Evolutionary conservation across 2,888 invertebrate genomes (phyloP), one percentile per base, ranked within the genome.

Genomic region (Drosophila nr. perissopoda): DNA sequence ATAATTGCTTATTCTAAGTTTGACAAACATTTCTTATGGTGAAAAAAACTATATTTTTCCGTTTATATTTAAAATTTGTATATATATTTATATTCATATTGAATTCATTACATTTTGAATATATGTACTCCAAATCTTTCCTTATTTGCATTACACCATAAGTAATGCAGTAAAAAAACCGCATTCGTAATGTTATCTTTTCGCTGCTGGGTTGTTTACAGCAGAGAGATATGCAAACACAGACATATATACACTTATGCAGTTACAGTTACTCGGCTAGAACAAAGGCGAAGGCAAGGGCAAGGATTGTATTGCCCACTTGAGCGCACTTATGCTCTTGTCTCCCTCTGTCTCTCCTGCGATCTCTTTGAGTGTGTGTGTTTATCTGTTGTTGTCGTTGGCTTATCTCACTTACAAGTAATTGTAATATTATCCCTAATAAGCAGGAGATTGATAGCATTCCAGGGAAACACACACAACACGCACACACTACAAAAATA

Each of bases 341-440:
- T 18, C 65, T 65, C 60, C 49, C 27, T 49, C 8, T 21, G 21
- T 16, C 16, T 25, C 25, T 38, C 25, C 33, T 53, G 18, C 16
- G 16, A 16, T 25, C 25, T 25, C 33, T 42, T 62, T 42, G 21
- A 21, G 33, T 45, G 13, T 45, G 33, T 36, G 16, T 36, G 16
- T 56, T 25, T 38, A n/a, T 57, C 38, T 54, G 51, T 52, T 77
- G 78, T 72, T 72, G 77, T 64, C 57, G 45, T 68, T 69, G 75
- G 74, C 90, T 87, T 87, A 87, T 87, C 87, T 78, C 90, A 78
- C 87, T 84, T 84, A 82, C 84, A 89, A 80, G 89, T 87, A 90
- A 89, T 88, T 90, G 87, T 88, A 88, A 88, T 89, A 89, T 89
- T 88, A 88, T 90, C 82, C 87, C 87, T 82, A 88, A 88, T 90